Conservation (phyloP, 2,113 vertebrate genomes). For the Chamaea fasciata region DNA sequence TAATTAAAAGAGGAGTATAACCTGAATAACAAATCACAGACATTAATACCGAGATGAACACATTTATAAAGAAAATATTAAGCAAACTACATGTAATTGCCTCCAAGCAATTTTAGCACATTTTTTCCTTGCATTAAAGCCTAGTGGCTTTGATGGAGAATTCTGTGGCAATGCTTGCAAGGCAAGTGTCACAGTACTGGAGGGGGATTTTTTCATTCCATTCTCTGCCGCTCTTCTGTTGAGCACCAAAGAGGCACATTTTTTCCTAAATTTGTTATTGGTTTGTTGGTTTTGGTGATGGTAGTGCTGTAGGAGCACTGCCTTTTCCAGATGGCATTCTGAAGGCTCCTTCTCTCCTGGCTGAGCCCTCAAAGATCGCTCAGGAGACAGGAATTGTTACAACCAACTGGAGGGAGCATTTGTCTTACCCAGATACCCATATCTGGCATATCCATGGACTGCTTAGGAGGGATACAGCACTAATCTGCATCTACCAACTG, state of each 20-base stretch:
- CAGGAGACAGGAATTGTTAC: neutral
- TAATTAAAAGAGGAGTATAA: neutral
- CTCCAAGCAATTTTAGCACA: neutral
- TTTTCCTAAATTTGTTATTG: neutral
- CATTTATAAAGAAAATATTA: neutral
- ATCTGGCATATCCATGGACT: neutral
- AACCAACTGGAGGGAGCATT: neutral
- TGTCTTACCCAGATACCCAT: rapidly evolving
- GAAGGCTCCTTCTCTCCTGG: neutral
- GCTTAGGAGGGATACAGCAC: neutral
- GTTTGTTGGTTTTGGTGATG: neutral
- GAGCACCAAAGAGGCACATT: neutral
- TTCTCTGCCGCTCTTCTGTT: neutral
- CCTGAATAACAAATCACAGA: neutral
- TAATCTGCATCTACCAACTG: neutral
- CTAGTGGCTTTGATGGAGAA: neutral
- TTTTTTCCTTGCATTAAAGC: neutral
- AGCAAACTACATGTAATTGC: neutral
- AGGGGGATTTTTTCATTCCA: neutral
- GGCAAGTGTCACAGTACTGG: neutral
- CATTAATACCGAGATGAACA: neutral
- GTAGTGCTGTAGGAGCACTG: neutral
- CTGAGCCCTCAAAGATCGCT: neutral
- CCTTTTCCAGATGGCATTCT: neutral
- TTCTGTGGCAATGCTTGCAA: neutral